These are phyloP conservation scores for Nasua narica DNA, from an alignment of 2,797 vertebrate genomes.

Conservation along the genomic window DNA sequence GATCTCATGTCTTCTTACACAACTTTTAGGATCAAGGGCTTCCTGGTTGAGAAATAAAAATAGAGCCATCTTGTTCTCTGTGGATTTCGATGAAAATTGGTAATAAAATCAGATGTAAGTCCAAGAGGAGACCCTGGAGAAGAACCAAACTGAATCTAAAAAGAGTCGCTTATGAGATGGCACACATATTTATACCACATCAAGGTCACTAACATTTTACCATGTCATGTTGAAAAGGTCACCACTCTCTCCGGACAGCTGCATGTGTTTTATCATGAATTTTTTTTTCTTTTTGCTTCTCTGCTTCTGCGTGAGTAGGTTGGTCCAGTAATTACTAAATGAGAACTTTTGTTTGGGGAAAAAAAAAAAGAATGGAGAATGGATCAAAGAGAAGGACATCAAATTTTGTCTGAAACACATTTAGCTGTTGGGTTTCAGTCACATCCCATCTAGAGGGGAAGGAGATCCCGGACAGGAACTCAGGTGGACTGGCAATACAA, in stretches of 20 bases:
- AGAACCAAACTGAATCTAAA: background rate
- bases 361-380: background rate
- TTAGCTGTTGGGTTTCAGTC: background rate
- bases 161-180: background rate
- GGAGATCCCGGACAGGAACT: background rate
- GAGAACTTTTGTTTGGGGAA: background rate
- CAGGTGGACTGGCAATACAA: background rate
- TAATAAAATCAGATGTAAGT: background rate
- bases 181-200: background rate
- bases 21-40: background rate
- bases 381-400: background rate
- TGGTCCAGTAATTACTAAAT: background rate
- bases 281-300: background rate
- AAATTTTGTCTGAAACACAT: background rate
- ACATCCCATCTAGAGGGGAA: background rate
- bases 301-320: background rate
- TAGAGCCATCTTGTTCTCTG: background rate
- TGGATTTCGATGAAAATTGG: background rate
- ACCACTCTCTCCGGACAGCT: background rate
- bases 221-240: background rate
- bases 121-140: background rate
- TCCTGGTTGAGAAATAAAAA: background rate
- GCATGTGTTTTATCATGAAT: background rate
- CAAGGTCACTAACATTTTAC: background rate
- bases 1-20: background rate